These are phyloP conservation scores for Leptoteleia sp. DNA, from an alignment of 1,140 invertebrate genomes.

Conservation along the genomic window DNA sequence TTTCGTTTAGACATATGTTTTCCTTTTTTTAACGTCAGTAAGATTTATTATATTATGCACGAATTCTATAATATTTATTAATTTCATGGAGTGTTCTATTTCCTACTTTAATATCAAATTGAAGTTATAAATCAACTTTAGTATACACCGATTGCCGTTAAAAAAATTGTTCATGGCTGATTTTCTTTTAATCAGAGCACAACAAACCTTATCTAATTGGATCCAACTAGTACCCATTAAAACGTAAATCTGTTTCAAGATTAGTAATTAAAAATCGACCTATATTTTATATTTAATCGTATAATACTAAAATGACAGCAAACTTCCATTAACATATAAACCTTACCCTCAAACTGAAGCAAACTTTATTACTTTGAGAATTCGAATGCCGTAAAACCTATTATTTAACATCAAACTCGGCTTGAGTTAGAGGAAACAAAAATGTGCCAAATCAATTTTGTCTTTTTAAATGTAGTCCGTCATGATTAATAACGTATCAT, in stretches of 20 bases:
- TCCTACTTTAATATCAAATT: no score
- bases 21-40: no score
- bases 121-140: no score
- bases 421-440: conserved; percentile 4
- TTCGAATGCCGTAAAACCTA: conserved; percentile 6
- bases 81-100: no score
- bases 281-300: conserved; percentile 9
- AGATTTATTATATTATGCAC: no score
- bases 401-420: conserved; percentile 15
- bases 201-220: conserved; percentile 21
- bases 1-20: no score
- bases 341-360: background rate
- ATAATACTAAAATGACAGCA: background rate
- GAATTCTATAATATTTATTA: no score
- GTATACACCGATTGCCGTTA: no score
- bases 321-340: background rate
- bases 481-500: conserved; percentile 12
- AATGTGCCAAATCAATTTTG: conserved; percentile 12
- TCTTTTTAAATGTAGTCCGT: background rate
- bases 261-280: conserved; percentile 6
- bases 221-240: conserved; percentile 3
- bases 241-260: conserved; percentile 5
- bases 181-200: conserved; percentile 2
- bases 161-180: no score
- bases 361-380: conserved; percentile 2